phyloP scores from a whole-genome alignment of 2,797 vertebrate species.

The Myotis myotis region DNA sequence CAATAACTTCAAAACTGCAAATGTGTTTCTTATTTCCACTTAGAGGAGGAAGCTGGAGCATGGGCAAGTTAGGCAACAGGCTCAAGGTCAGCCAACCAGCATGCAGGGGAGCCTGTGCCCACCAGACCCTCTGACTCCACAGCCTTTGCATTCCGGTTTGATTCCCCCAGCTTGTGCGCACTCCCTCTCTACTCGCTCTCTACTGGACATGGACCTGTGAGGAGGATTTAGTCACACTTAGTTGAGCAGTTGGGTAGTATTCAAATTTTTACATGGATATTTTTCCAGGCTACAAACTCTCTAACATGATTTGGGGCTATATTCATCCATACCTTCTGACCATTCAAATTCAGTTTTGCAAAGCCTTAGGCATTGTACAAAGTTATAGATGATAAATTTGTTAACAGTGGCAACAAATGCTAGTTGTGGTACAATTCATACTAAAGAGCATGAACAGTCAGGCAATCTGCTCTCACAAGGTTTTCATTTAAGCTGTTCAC shows the following conservation, averaged over 20 bases:
- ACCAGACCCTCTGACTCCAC: background rate
- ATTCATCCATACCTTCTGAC: background rate
- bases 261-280: background rate
- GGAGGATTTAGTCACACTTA: background rate
- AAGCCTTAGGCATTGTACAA: background rate
- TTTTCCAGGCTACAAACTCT: background rate
- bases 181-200: background rate
- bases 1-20: background rate
- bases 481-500: background rate
- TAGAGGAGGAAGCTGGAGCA: background rate
- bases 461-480: background rate
- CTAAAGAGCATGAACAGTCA: background rate
- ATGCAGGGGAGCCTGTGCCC: background rate
- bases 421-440: background rate
- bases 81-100: background rate
- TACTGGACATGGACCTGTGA: background rate
- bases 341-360: background rate
- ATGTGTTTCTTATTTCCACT: background rate
- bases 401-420: background rate
- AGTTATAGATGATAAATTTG: background rate
- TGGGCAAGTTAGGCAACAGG: too few species aligned
- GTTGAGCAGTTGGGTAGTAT: background rate
- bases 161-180: background rate
- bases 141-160: accelerated
- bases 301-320: background rate